Conservation (phyloP, 2,797 vertebrate species). For the Lutjanus argentimaculatus region DNA sequence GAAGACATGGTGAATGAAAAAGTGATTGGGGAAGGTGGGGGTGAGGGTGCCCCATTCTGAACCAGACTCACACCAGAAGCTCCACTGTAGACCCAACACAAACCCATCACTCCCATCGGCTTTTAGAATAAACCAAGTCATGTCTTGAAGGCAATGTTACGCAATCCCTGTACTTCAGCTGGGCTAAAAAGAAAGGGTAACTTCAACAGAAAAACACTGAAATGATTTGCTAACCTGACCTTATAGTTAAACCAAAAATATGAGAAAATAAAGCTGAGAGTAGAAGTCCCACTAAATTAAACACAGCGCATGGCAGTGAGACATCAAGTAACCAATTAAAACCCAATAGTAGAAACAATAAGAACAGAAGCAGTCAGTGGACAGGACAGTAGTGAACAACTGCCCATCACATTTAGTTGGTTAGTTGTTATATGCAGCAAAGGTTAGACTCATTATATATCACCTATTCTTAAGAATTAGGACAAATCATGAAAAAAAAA, state of each 20-base stretch:
- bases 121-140: background rate
- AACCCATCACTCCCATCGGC: background rate
- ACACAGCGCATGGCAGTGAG: background rate
- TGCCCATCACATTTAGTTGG: slow-evolving; percentile 6
- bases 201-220: background rate
- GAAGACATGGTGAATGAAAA: slow-evolving; percentile 20
- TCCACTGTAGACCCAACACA: slow-evolving; percentile 24
- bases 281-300: background rate
- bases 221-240: background rate
- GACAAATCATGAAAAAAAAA: too few species aligned
- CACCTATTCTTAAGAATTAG: too few species aligned
- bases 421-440: slow-evolving; percentile 45
- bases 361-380: background rate
- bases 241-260: background rate
- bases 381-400: slow-evolving; percentile 11
- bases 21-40: slow-evolving; percentile 15
- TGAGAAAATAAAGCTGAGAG: background rate
- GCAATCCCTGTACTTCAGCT: background rate
- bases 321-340: background rate
- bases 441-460: background rate
- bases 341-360: background rate
- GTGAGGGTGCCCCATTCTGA: slow-evolving; percentile 41
- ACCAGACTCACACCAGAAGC: slow-evolving; percentile 57
- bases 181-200: background rate
- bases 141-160: background rate